Evolutionary conservation across 2,113 vertebrate species (phyloP).

Genomic region (Cheirogaleus medius): DNA sequence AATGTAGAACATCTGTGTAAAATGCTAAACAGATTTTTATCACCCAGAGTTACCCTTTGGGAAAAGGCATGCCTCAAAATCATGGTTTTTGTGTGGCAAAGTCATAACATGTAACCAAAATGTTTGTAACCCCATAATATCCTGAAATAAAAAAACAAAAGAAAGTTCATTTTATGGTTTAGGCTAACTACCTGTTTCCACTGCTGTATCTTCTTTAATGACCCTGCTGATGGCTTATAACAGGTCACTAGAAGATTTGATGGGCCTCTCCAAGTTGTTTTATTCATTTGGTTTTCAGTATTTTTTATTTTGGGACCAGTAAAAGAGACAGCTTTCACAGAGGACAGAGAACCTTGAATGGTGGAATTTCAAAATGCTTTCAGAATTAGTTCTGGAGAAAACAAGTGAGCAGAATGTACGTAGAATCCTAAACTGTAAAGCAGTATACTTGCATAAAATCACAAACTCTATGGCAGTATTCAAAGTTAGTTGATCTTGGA

Average conservation of each 20-base stretch:
- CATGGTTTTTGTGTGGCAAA: too few relatives aligned
- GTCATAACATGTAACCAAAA: too few relatives aligned
- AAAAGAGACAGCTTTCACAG: neutral
- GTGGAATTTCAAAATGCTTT: conserved; percentile 37
- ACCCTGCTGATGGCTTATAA: neutral
- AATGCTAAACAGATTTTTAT: neutral
- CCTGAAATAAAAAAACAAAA: too few relatives aligned
- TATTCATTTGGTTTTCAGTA: conserved; percentile 20
- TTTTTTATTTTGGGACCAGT: neutral
- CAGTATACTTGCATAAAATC: neutral
- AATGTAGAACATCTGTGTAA: neutral
- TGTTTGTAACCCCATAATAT: too few relatives aligned
- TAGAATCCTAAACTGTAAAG: neutral
- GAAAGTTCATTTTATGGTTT: neutral
- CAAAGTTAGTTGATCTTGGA: neutral
- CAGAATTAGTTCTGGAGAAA: conserved; percentile 27
- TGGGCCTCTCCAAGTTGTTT: neutral
- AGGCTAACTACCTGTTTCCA: neutral
- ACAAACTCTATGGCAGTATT: neutral
- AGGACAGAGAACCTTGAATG: neutral
- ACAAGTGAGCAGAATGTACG: neutral
- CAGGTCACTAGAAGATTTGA: neutral
- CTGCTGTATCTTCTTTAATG: neutral
- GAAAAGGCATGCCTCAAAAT: too few relatives aligned
- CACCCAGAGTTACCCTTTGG: neutral